phyloP scores from a whole-genome alignment of 2,113 vertebrate species.

The Syrmaticus mikado region DNA sequence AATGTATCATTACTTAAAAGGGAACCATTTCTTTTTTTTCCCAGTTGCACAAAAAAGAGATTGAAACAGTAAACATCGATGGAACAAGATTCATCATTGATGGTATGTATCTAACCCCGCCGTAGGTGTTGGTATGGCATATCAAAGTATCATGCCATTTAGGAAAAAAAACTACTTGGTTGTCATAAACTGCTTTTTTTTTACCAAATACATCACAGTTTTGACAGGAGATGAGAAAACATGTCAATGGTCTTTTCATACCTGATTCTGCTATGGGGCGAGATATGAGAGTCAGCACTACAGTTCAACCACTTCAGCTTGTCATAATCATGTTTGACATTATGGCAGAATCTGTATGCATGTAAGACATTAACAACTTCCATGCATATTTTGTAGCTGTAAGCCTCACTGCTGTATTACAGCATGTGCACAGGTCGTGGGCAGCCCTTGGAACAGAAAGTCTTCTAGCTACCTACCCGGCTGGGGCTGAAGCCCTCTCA shows the following conservation, averaged over 20 bases:
- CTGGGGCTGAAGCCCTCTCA: background rate
- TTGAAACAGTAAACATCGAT: slow-evolving; percentile 89
- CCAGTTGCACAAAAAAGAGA: slow-evolving; percentile 86
- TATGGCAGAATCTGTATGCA: background rate
- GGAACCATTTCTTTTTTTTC: slow-evolving; percentile 20
- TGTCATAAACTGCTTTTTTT: background rate
- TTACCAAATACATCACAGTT: background rate
- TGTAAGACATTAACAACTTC: background rate
- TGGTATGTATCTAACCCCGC: slow-evolving; percentile 75
- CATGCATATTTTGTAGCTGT: background rate
- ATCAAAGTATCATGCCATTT: background rate
- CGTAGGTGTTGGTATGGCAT: background rate
- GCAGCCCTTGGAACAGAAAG: background rate
- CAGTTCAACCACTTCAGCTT: background rate
- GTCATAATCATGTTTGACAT: background rate
- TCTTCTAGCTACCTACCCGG: no score
- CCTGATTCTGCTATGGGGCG: background rate
- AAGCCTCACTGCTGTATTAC: background rate
- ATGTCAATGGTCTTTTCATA: background rate
- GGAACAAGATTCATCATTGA: slow-evolving; percentile 90
- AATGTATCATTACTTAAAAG: background rate
- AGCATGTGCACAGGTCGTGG: background rate
- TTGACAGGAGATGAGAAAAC: background rate
- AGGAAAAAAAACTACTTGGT: background rate
- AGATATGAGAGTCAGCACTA: background rate